A percentile compares a stretch with the other conserved stretches of the same genome.
phyloP scores from a whole-genome alignment of 2,113 vertebrate species.

The Xiphophorus couchianus region DNA sequence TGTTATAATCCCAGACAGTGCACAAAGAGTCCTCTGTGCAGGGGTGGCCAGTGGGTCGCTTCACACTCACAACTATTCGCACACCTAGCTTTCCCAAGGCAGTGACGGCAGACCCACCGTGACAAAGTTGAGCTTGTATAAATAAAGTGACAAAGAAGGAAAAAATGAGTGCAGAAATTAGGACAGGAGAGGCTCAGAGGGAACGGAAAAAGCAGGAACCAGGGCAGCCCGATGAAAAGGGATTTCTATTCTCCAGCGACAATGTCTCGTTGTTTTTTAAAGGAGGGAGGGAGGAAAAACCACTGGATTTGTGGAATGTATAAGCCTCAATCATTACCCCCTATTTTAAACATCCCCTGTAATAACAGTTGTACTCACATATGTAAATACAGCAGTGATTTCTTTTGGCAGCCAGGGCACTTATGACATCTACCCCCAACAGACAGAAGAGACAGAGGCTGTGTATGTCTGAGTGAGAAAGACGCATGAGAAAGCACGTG shows the following conservation, averaged over 20 bases:
- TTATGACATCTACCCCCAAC: constrained; percentile 50
- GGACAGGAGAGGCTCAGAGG: constrained; percentile 32
- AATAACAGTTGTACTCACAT: constrained; percentile 69
- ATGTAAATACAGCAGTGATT: constrained; percentile 65
- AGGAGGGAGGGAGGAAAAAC: constrained; percentile 39
- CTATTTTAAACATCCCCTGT: constrained; percentile 51
- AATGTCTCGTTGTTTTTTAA: constrained; percentile 73
- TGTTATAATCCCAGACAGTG: constrained; percentile 70
- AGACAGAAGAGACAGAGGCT: constrained; percentile 42
- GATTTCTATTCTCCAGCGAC: constrained; percentile 55
- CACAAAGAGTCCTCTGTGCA: constrained; percentile 80
- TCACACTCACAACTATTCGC: constrained; percentile 33
- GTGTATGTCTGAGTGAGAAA: constrained; percentile 39
- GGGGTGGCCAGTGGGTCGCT: constrained; percentile 63
- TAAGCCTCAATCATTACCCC: constrained; percentile 55
- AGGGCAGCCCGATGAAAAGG: constrained; percentile 35
- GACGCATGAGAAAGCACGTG: constrained; percentile 25
- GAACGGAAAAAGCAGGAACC: constrained; percentile 21
- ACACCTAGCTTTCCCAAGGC: constrained; percentile 38
- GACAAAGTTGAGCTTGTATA: constrained; percentile 67
- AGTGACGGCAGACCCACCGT: constrained; percentile 38
- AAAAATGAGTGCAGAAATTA: constrained; percentile 57
- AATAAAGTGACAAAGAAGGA: constrained; percentile 75
- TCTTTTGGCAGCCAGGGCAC: constrained; percentile 49
- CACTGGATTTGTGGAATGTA: constrained; percentile 69